Evolutionary conservation across 1,140 invertebrate species (phyloP).

Genomic region (Paraescarpia echinospica): DNA sequence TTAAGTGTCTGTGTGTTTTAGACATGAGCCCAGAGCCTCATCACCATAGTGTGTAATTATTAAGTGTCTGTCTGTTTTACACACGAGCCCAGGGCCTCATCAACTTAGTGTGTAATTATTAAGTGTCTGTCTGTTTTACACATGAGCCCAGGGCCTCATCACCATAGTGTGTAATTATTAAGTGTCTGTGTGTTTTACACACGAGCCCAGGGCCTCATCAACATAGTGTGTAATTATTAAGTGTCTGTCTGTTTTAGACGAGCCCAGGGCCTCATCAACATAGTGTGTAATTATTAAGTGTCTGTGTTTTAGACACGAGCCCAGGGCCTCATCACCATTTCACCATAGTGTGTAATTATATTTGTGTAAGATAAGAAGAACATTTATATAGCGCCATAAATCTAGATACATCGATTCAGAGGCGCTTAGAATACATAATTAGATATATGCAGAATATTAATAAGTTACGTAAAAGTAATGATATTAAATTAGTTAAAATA

Average conservation of each 20-base stretch:
- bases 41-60: conserved; percentile 44
- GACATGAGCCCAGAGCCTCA: conserved; percentile 78
- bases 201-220: too few relatives aligned
- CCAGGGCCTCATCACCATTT: conserved; percentile 83
- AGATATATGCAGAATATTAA: too few relatives aligned
- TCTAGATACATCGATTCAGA: too few relatives aligned
- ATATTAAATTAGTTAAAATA: too few relatives aligned
- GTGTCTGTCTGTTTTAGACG: conserved; percentile 61
- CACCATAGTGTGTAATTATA: too few relatives aligned
- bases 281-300: neutral
- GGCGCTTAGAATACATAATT: too few relatives aligned
- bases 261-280: conserved; percentile 82
- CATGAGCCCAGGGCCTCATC: too few relatives aligned
- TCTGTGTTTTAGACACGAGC: conserved; percentile 67
- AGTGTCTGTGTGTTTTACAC: too few relatives aligned
- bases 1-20: conserved; percentile 55
- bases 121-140: too few relatives aligned
- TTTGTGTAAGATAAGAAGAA: too few relatives aligned
- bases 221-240: neutral
- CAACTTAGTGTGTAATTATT: conserved; percentile 66
- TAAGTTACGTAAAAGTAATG: too few relatives aligned
- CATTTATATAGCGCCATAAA: too few relatives aligned
- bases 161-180: neutral
- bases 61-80: conserved; percentile 59
- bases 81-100: conserved; percentile 79